Evolutionary conservation across 2,113 vertebrate species (phyloP), one percentile per base, ranked within the genome.

Genomic region (Phalacrocorax pelagicus): DNA sequence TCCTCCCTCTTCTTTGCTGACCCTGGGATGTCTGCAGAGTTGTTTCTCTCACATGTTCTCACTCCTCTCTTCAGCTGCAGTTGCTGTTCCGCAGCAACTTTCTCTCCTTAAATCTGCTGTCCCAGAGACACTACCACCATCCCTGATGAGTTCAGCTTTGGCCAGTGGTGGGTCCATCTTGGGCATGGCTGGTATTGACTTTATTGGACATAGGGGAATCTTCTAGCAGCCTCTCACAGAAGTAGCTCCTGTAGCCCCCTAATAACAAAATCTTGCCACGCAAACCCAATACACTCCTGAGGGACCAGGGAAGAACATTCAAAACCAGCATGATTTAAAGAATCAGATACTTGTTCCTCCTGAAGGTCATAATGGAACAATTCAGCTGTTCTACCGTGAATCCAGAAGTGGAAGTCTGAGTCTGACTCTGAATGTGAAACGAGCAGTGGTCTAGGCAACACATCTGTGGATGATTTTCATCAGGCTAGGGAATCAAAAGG

Each of bases 121-220:
- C 15, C 3, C n/a, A 36, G 58, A 24, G 22, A 14, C 4, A 3
- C n/a, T 61, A 36, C n/a, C n/a, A 36, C n/a, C 1, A 2, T 36
- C 2, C 4, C 58, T 36, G 58, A 36, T 16, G 4, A 16, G 58
- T 22, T 61, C 6, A 4, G 58, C 22, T 10, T 61, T 61, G n/a
- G 22, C 22, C n/a, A 61, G 58, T 4, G 1, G n/a, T 1, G 2
- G 22, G n/a, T 61, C 15, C 1, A 0, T 24, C n/a, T 61, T 61
- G n/a, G n/a, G 24, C 22, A 9, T 2, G 3, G n/a, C 58, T 61
- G 22, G 22, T 10, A 16, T 24, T 61, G n/a, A 15, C 22, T 61
- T 1, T 24, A 16, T 36, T 1, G 6, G 14, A 24, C 34, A 36
- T 36, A 10, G 34, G 22, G 58, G 58, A 59, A 59, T 14, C 58